Evolutionary conservation across 2,797 vertebrate genomes (phyloP).

Genomic region (Poeciliopsis turneri): DNA sequence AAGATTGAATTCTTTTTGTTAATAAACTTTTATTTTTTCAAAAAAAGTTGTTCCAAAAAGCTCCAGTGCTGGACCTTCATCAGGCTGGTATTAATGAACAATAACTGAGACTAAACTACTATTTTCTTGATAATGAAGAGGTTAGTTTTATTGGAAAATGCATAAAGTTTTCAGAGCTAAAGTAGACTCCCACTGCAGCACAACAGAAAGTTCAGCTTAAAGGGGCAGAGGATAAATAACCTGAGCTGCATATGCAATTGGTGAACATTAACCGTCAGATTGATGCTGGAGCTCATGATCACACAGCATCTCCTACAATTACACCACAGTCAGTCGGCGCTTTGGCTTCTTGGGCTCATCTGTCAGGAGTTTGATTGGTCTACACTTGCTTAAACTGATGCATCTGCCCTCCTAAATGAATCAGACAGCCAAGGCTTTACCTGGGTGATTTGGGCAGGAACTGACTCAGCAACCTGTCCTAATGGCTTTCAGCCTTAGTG

Average conservation of each 20-base stretch:
- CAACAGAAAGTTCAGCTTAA: constrained; percentile 13
- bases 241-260: neutral
- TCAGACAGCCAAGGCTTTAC: constrained; percentile 61
- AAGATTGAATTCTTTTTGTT: no score
- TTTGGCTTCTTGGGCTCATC: constrained; percentile 27
- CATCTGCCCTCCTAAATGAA: constrained; percentile 62
- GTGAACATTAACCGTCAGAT: constrained; percentile 28
- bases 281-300: constrained; percentile 32
- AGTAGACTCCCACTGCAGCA: no score
- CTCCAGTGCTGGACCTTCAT: no score
- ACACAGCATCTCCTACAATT: constrained; percentile 23
- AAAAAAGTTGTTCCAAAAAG: no score
- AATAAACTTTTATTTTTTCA: no score
- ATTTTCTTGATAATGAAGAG: no score
- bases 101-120: no score
- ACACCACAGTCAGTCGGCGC: constrained; percentile 19
- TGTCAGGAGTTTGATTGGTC: constrained; percentile 38
- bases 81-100: no score
- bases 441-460: constrained; percentile 62
- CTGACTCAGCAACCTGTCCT: constrained; percentile 69
- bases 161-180: no score
- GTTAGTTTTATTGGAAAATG: no score
- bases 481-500: constrained; percentile 45
- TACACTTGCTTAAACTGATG: constrained; percentile 49
- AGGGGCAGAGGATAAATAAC: constrained; percentile 28